A percentile compares a stretch with the other conserved stretches of the same genome.
phyloP scores from a whole-genome alignment of 2,888 invertebrate species.

The Muschampia plurimacula region DNA sequence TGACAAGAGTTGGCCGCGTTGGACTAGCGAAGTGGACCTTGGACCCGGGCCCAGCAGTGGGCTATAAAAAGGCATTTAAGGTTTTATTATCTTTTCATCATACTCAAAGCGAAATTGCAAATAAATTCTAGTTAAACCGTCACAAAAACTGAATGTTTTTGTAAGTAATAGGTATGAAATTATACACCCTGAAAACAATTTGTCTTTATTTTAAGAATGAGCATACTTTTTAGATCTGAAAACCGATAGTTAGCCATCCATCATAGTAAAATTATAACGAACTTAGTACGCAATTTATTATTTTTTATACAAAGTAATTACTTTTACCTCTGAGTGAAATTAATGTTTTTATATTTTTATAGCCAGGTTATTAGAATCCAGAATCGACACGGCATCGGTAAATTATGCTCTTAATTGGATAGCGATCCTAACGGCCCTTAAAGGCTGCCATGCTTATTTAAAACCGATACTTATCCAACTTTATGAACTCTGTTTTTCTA shows the following conservation, averaged over 20 bases:
- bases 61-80: too few species aligned
- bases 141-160: too few species aligned
- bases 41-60: too few species aligned
- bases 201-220: too few species aligned
- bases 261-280: conserved; percentile 10
- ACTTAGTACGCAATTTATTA: conserved; percentile 3
- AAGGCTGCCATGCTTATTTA: background rate
- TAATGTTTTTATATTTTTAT: conserved; percentile 1
- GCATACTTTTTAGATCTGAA: background rate
- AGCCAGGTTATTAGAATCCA: background rate
- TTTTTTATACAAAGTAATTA: background rate
- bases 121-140: too few species aligned
- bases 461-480: background rate
- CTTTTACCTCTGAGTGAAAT: background rate
- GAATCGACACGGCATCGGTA: conserved; percentile 11
- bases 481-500: background rate
- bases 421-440: background rate
- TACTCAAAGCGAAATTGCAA: too few species aligned
- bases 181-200: too few species aligned
- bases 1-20: too few species aligned
- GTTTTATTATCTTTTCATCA: too few species aligned
- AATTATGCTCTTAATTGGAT: background rate
- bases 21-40: too few species aligned
- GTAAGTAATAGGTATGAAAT: too few species aligned
- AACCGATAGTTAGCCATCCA: background rate